A percentile compares a stretch with the other conserved stretches of the same genome.
Evolutionary conservation across 2,113 vertebrate genomes (phyloP).

Genomic region (Chionis minor): DNA sequence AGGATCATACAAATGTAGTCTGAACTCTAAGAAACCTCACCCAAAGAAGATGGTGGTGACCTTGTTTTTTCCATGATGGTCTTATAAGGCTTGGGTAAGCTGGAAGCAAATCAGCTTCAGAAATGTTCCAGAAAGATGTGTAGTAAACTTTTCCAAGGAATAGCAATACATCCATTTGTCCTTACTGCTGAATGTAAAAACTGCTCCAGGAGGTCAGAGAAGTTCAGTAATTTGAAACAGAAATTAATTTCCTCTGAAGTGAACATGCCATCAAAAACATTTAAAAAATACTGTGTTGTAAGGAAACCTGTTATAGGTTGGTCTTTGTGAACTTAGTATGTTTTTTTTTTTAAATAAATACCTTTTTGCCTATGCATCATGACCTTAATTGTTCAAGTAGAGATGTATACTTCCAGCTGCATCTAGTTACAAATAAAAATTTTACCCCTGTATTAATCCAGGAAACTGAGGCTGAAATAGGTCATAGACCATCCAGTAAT

Average conservation of each 20-base stretch:
- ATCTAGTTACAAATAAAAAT: conserved; percentile 55
- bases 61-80: not conserved
- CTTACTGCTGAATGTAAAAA: not conserved
- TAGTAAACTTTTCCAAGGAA: not conserved
- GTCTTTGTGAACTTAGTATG: conserved; percentile 47
- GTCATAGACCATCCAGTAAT: not conserved
- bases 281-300: conserved; percentile 34
- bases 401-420: conserved; percentile 20
- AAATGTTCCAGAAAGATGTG: not conserved
- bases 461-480: conserved; percentile 52
- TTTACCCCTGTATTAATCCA: conserved; percentile 41
- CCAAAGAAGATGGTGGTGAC: not conserved
- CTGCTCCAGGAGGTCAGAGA: not conserved
- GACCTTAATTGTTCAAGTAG: conserved; percentile 11
- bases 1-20: not conserved
- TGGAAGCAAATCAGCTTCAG: not conserved
- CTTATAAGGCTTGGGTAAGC: not conserved
- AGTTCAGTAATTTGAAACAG: not conserved
- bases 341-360: conserved; percentile 59
- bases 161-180: not conserved
- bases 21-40: not conserved
- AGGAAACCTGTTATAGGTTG: conserved; percentile 49
- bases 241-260: not conserved
- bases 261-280: not conserved
- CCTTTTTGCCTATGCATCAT: conserved; percentile 45